Percentiles rank a stretch among this genome's conserved stretches.
phyloP scores from a whole-genome alignment of 30 jellyfish, hydroid and myxozoan genomes.

The Sanderia malayensis region DNA sequence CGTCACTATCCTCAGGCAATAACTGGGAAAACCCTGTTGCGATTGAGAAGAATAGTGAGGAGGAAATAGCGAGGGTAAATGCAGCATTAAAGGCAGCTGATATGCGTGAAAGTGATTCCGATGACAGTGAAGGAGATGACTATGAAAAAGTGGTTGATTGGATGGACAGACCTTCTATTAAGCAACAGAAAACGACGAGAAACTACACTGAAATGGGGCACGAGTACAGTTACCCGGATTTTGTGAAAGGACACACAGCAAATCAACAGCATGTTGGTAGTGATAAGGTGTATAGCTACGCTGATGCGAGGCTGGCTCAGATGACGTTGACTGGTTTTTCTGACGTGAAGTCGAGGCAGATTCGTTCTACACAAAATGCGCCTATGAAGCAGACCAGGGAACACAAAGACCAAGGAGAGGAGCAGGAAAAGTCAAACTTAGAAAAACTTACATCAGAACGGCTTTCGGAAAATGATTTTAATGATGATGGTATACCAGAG shows the following conservation, averaged over 20 bases:
- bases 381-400: no score
- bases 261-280: no score
- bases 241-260: no score
- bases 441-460: no score
- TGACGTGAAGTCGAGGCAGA: no score
- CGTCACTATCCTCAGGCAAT: neutral
- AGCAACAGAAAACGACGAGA: constrained; percentile 6
- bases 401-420: no score
- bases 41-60: neutral
- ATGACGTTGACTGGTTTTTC: no score
- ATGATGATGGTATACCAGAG: constrained; percentile 13
- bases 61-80: neutral
- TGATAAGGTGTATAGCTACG: no score
- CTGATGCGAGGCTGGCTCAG: no score
- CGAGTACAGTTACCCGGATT: neutral
- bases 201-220: no score
- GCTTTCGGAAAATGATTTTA: neutral
- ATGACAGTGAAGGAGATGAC: constrained; percentile 24
- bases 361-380: no score
- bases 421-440: no score
- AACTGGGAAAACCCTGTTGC: constrained; percentile 1
- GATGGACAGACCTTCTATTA: constrained; percentile 19
- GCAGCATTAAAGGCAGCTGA: neutral
- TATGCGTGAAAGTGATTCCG: neutral
- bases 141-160: constrained; percentile 8